Evolutionary conservation across 2,797 vertebrate genomes (phyloP), one percentile per base, ranked within the genome.

Genomic region (Chromobotia macracanthus): DNA sequence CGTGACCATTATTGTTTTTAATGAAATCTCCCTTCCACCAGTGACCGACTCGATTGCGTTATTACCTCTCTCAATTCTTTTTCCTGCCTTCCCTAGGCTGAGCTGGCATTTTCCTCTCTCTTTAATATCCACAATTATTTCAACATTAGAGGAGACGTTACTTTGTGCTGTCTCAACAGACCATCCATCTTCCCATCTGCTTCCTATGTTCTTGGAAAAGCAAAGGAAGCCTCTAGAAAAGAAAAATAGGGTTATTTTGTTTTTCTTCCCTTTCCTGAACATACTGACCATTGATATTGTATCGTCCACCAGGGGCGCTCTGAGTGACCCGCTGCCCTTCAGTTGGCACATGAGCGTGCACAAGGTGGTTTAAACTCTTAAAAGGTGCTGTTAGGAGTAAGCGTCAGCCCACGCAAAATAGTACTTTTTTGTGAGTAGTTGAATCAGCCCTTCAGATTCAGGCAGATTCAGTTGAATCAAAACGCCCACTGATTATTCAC

Each of bases 1-100:
- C 89, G 88, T 92, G 87, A 90, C 90, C 86, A 88, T 92, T 91
- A 89, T 90, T 87, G 86, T 87, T 86, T 80, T 84, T 92, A 93
- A 93, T 93, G 88, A 92, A 90, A 93, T 92, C 90, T 90, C 63
- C 86, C 78, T 81, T 84, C 66, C 67, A 73, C 77, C 80, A 78
- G 66, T 66, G 19, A 21, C 70, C 25, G 66, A 18, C 41, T 81
- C 63, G 83, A 86, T 87, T 82, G 74, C 77, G 86, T 88, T 87
- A 84, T 84, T 79, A 75, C 50, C 80, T 76, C 65, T 74, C 69
- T 74, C 65, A 35, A 82, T 86, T 80, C 75, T 75, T 75, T 81
- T 81, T 83, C 78, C 69, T 82, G 85, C 86, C 89, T 67, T 89
- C 88, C 84, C 80, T 5, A 23, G 83, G 79, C 88, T 82, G 87